Percentiles rank a stretch among this genome's conserved stretches.
Evolutionary conservation across 2,888 invertebrate species (phyloP).

Genomic region (Neocrepidodera transversa): DNA sequence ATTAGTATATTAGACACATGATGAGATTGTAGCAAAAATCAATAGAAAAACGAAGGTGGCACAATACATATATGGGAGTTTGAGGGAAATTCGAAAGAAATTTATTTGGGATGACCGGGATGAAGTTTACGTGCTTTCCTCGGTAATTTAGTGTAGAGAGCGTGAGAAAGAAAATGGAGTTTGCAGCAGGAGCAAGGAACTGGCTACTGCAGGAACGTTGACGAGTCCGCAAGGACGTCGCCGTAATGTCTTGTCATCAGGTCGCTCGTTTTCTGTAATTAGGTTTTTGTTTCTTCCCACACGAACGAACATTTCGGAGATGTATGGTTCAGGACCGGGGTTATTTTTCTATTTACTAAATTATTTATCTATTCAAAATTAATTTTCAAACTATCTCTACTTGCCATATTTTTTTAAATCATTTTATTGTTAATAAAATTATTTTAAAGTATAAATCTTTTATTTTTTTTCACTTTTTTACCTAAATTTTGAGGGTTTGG

Average conservation of each 20-base stretch:
- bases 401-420: too few relatives aligned
- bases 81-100: conserved; percentile 32
- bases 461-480: too few relatives aligned
- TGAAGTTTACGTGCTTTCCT: conserved; percentile 43
- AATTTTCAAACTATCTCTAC: too few relatives aligned
- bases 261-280: conserved; percentile 59
- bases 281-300: conserved; percentile 58
- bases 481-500: too few relatives aligned
- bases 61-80: conserved; percentile 24
- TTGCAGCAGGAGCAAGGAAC: conserved; percentile 46
- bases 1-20: too few relatives aligned
- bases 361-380: too few relatives aligned
- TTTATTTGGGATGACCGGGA: conserved; percentile 37
- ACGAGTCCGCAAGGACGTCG: conserved; percentile 58
- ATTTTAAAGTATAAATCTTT: too few relatives aligned
- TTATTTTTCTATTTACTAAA: too few relatives aligned
- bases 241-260: conserved; percentile 60
- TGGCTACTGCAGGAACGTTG: conserved; percentile 47
- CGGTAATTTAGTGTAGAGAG: conserved; percentile 50
- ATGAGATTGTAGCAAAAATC: too few relatives aligned
- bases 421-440: too few relatives aligned
- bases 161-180: conserved; percentile 54
- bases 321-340: conserved; percentile 25
- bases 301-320: conserved; percentile 49
- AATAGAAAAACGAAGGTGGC: conserved; percentile 7